Evolutionary conservation across 2,113 vertebrate genomes (phyloP), one percentile per base, ranked within the genome.

Genomic region (Athene cunicularia): DNA sequence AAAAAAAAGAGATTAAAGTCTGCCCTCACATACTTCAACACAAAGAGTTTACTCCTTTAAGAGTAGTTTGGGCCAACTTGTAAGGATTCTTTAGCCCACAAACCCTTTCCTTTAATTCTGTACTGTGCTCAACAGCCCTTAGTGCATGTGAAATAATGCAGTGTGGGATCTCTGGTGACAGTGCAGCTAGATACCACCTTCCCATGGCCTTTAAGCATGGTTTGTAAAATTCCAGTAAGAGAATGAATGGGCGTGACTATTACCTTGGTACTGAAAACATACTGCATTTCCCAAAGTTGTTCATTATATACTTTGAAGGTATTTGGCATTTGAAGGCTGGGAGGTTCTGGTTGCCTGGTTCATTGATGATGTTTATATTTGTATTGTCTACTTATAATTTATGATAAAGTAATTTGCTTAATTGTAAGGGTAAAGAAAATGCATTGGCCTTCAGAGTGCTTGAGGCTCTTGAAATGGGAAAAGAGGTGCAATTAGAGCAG

Each of bases 101-200:
- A 30, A 95, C 33, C 32, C 60, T 86, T 94, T 52, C 24, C 76
- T 96, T 22, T 92, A 60, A 92, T 88, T 93, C 60, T 52, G 68
- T 32, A 14, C 37, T 7, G 30, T 77, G 71, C 94, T 80, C 50
- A 83, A 27, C 60, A 83, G 14, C 27, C 52, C 59, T 39, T 55
- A 16, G 37, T 53, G 58, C 23, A 7, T 50, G 64, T 72, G 80
- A 71, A 63, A 63, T 30, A 21, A 16, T 86, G 59, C 66, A 60
- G 27, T 53, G 64, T 95, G 86, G 80, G 64, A 89, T 92, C 66
- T 81, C 37, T 91, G 96, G 67, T 88, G 75, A 49, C 72, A 39
- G 50, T 14, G 20, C 67, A 72, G 74, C 83, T 71, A 27, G 55
- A 11, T n/a, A 41, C 60, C 43, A 43, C 33, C 79, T 96, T 88